Percentiles rank a stretch among this genome's conserved stretches.
Evolutionary conservation across 2,797 vertebrate genomes (phyloP).

Genomic region (Coendou prehensilis): DNA sequence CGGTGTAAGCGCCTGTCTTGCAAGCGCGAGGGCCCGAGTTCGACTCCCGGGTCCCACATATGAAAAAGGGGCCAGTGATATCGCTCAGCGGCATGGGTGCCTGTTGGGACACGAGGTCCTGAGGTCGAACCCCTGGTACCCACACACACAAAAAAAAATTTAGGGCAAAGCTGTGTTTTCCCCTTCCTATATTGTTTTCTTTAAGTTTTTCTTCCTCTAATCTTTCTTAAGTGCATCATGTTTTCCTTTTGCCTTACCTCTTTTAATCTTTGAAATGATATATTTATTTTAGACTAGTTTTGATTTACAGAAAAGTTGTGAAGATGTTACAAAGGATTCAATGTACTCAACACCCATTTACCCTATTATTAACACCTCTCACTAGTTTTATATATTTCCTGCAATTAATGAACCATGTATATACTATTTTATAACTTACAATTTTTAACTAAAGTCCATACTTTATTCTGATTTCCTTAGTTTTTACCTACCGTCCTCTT

Average conservation of each 20-base stretch:
- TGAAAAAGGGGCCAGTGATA: no score
- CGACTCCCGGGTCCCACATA: no score
- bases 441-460: conserved; percentile 17
- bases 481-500: conserved; percentile 40
- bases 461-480: conserved; percentile 32
- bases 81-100: no score
- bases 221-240: neutral
- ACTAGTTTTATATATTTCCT: conserved; percentile 22
- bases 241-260: neutral
- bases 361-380: conserved; percentile 43
- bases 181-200: neutral
- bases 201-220: neutral
- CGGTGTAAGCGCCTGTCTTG: no score
- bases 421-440: neutral
- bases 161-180: neutral
- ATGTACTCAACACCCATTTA: neutral
- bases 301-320: conserved; percentile 58
- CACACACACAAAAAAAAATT: neutral
- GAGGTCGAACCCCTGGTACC: no score
- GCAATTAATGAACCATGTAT: neutral
- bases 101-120: no score
- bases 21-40: no score
- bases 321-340: neutral
- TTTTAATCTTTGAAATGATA: conserved; percentile 36
- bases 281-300: conserved; percentile 54